Base-by-base conservation (phyloP, 1,140 invertebrate genomes). In the Conus betulinus region DNA sequence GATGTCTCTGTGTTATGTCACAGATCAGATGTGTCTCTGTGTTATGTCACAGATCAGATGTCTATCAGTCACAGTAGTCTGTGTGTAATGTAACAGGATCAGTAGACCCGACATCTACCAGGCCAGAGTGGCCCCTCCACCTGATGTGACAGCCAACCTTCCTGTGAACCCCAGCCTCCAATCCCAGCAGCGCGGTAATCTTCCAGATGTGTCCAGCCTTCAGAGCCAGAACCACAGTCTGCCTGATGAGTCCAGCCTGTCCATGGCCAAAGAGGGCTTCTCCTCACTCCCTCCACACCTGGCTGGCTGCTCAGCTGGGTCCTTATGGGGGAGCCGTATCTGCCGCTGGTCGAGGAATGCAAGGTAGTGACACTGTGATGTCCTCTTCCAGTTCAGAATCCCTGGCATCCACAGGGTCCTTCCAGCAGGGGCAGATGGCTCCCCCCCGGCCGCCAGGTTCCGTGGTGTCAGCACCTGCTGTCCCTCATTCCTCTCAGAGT, bases 391-490 rank as follows among this genome's bases (percentile, higher is more conserved):
- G 71, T 71, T 78, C 51, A 0, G 85, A 76, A 57, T 87, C 53
- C 25, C 60, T 89, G 87, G 87, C 89, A 25, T 84, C 90, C 8
- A 81, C 89, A 52, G 63, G 81, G n/a, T 63, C 78, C 52, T 60
- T 57, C 27, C 87, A 88, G 53, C 87, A 81, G 74, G 81, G 81
- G 5, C 74, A 78, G 51, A 53, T 74, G 53, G 39, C 39, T 39
- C 78, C 86, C 3, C 81, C 57, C 15, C 39, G 51, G 51, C 87
- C 52, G 52, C 53, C 23, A 5, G 39, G 11, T 51, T 20, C 23
- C 1, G 3, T 23, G 15, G 52, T 13, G 57, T 53, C 20, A 55
- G 57, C 39, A 51, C 39, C 55, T 15, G 23, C 87, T 4, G 57
- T 52, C 25, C 5, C 15, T 11, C 60, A 4, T 53, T 5, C 53